phyloP scores from a whole-genome alignment of 2,113 vertebrate species.

The Pseudopodoces humilis region DNA sequence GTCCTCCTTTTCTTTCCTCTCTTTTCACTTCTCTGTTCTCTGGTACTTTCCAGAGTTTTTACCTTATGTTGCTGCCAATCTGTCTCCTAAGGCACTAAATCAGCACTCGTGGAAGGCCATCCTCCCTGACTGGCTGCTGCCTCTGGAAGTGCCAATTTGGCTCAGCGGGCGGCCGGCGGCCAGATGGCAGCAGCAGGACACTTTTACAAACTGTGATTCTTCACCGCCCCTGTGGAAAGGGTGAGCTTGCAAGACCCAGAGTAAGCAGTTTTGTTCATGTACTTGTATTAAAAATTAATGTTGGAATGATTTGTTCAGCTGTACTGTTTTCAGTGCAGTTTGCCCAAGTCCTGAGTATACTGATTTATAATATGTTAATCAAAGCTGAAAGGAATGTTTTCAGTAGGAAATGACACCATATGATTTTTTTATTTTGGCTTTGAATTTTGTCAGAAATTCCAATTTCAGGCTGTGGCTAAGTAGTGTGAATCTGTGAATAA shows the following conservation, averaged over 20 bases:
- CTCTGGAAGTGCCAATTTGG: neutral
- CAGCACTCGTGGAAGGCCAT: neutral
- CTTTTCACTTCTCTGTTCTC: neutral
- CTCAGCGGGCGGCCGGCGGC: neutral
- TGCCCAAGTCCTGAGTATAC: neutral
- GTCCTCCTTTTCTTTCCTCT: neutral
- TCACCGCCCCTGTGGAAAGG: neutral
- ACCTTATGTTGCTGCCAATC: neutral
- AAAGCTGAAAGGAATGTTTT: neutral
- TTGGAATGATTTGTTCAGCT: neutral
- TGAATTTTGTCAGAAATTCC: neutral
- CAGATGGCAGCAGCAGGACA: conserved; percentile 53
- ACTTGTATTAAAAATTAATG: neutral
- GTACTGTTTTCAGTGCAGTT: neutral
- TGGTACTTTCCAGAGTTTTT: neutral
- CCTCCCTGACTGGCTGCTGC: neutral
- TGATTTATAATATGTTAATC: neutral
- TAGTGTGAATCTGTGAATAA: neutral
- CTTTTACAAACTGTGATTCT: neutral
- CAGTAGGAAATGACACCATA: neutral
- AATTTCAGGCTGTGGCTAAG: neutral
- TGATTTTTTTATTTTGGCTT: neutral
- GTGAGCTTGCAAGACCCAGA: neutral
- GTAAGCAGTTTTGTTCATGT: neutral
- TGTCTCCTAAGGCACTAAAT: neutral